Conservation (phyloP, 2,888 invertebrate species). For the Caenorhabditis imperialis region DNA sequence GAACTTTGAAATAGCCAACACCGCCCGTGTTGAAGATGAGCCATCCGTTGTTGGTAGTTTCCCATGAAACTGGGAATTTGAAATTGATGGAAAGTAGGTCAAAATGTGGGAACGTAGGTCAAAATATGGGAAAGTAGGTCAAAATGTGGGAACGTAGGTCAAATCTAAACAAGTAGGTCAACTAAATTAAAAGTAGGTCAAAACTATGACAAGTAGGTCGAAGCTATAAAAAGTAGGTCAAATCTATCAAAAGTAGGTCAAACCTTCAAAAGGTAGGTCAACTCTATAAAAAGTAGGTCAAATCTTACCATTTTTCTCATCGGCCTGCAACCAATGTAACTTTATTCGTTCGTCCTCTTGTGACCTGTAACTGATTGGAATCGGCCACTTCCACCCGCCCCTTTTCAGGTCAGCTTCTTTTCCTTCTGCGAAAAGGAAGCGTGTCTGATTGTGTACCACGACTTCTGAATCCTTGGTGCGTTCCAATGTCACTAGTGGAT, state of each 20-base stretch:
- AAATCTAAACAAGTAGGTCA: background rate
- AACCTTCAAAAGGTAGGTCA: too few relatives aligned
- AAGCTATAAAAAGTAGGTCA: too few relatives aligned
- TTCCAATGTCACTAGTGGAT: slow-evolving; percentile 37
- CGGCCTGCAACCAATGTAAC: slow-evolving; percentile 60
- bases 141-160: too few relatives aligned
- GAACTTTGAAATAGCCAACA: slow-evolving; percentile 68
- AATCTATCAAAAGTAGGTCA: too few relatives aligned
- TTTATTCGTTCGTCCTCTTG: slow-evolving; percentile 3
- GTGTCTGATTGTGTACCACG: slow-evolving; percentile 59
- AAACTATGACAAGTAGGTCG: too few relatives aligned
- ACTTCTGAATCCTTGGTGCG: slow-evolving; percentile 21
- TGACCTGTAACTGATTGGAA: slow-evolving; percentile 64
- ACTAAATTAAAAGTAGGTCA: too few relatives aligned
- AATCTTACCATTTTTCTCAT: slow-evolving; percentile 36
- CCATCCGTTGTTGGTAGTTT: slow-evolving; percentile 55
- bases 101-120: too few relatives aligned
- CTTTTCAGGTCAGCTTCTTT: slow-evolving; percentile 18
- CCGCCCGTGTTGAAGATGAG: slow-evolving; percentile 68
- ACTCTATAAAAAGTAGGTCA: too few relatives aligned
- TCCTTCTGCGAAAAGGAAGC: slow-evolving; percentile 63
- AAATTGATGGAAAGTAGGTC: too few relatives aligned
- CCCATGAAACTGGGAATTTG: slow-evolving; percentile 37
- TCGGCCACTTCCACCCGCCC: slow-evolving; percentile 62
- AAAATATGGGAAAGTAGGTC: too few relatives aligned